Evolutionary conservation across 2,797 vertebrate species (phyloP).

Genomic region (Nasua narica): DNA sequence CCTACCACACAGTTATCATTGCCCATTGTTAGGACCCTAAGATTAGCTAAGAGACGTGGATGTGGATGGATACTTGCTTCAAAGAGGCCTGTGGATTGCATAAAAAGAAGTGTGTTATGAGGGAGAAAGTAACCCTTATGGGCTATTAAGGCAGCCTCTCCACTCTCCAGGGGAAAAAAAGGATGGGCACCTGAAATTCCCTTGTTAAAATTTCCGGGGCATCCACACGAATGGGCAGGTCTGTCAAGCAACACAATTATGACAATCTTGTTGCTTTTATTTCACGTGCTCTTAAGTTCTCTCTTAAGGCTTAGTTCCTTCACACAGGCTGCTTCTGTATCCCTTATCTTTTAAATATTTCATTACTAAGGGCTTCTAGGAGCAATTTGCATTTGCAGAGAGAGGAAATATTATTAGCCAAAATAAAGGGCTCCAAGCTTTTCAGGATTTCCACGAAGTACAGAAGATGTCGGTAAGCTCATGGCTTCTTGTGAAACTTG

Average conservation of each 20-base stretch:
- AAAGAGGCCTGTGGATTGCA: not conserved
- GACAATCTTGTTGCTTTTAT: not conserved
- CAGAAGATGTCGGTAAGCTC: not conserved
- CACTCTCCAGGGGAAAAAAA: not conserved
- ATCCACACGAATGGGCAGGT: not conserved
- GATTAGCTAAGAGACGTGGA: not conserved
- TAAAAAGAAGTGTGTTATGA: not conserved
- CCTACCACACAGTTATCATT: not conserved
- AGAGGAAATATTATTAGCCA: not conserved
- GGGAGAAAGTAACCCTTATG: not conserved
- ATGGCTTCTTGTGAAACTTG: not conserved
- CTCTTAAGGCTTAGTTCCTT: conserved; percentile 21
- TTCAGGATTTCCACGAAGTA: not conserved
- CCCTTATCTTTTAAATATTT: not conserved
- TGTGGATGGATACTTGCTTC: not conserved
- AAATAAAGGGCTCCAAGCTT: not conserved
- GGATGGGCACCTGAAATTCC: not conserved
- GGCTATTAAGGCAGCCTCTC: not conserved
- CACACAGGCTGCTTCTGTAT: not conserved
- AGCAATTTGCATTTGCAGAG: conserved; percentile 14
- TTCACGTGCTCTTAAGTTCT: not conserved
- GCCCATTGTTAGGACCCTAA: not conserved
- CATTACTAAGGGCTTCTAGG: not conserved
- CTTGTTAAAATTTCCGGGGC: not conserved
- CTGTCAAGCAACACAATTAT: not conserved